Evolutionary conservation across 2,797 vertebrate species (phyloP).

Genomic region (Emys orbicularis): DNA sequence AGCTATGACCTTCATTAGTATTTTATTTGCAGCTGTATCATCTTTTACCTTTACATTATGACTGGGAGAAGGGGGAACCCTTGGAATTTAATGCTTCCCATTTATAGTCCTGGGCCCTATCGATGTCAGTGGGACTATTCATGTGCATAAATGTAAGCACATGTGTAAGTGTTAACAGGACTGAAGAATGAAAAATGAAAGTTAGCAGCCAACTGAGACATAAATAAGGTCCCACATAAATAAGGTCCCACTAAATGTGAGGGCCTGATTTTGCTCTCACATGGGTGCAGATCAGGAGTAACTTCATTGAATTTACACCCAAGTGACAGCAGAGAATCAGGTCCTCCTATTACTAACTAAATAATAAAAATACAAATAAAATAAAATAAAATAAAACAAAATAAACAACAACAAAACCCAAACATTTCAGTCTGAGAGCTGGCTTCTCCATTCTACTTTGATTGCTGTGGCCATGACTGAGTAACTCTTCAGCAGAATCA

Average conservation of each 20-base stretch:
- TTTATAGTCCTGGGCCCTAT: background rate
- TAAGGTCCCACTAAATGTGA: background rate
- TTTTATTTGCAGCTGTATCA: background rate
- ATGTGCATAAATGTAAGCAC: background rate
- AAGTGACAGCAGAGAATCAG: background rate
- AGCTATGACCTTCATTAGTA: background rate
- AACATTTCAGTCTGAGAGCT: background rate
- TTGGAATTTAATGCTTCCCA: background rate
- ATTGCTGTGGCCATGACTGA: background rate
- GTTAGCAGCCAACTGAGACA: background rate
- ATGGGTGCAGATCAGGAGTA: background rate
- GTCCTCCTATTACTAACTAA: background rate
- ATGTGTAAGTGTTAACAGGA: background rate
- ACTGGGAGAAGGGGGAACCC: background rate
- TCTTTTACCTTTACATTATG: background rate
- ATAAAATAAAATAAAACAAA: no score
- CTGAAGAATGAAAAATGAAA: background rate
- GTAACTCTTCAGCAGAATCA: background rate
- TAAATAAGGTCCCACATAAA: background rate
- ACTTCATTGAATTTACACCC: background rate
- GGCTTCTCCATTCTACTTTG: background rate
- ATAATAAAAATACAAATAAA: no score
- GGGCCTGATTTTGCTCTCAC: background rate
- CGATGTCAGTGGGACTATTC: background rate
- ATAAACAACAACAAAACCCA: background rate